Percentiles rank a stretch among this genome's conserved stretches.
phyloP scores from a whole-genome alignment of 2,888 invertebrate genomes.

The Callimorpha dominula region DNA sequence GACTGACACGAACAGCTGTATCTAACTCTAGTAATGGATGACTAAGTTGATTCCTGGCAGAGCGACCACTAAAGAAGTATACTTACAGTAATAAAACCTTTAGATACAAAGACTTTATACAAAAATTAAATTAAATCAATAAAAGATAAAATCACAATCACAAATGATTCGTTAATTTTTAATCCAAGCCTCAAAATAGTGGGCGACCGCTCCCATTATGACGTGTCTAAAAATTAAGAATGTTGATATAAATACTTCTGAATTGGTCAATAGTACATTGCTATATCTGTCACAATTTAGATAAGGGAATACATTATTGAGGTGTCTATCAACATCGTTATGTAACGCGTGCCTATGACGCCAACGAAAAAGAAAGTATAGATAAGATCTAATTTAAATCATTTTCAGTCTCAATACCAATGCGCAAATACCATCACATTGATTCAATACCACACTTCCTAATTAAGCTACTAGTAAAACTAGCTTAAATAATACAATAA shows the following conservation, averaged over 20 bases:
- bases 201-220: neutral
- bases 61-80: too few relatives aligned
- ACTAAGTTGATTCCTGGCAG: too few relatives aligned
- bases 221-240: neutral
- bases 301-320: conserved; percentile 58
- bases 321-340: conserved; percentile 49
- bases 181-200: neutral
- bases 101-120: neutral
- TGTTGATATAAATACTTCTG: neutral
- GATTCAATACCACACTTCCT: conserved; percentile 50
- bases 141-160: neutral
- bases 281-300: conserved; percentile 59
- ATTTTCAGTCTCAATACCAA: conserved; percentile 61
- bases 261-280: neutral
- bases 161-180: neutral
- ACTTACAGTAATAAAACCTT: too few relatives aligned
- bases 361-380: conserved; percentile 67
- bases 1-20: too few relatives aligned
- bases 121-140: neutral
- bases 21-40: too few relatives aligned
- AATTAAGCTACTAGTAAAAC: conserved; percentile 33
- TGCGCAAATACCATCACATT: conserved; percentile 65
- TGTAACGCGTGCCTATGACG: conserved; percentile 58
- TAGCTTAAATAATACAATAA: too few relatives aligned
- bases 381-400: conserved; percentile 62